These are phyloP conservation scores for Pterocles gutturalis DNA, from an alignment of 2,113 vertebrate genomes.

Conservation along the genomic window DNA sequence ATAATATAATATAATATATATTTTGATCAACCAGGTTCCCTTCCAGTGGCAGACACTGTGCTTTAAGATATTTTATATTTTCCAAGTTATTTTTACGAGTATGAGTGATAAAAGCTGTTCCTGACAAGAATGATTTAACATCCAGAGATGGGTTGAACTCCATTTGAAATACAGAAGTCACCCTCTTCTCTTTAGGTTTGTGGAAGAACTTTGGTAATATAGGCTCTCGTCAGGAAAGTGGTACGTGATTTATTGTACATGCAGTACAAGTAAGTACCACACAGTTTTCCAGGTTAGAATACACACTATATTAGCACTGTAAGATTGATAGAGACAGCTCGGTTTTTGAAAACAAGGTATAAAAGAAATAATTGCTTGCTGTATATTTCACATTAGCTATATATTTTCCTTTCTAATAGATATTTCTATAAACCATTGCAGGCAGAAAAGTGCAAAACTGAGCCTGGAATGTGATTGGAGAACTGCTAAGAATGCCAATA, in stretches of 20 bases:
- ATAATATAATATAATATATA: background rate
- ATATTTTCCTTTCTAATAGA: background rate
- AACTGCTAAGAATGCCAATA: background rate
- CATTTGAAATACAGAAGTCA: background rate
- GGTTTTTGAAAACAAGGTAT: background rate
- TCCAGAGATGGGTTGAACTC: background rate
- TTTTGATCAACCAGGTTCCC: background rate
- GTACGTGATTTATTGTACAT: background rate
- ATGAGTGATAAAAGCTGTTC: background rate
- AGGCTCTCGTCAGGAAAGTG: background rate
- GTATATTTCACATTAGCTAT: background rate
- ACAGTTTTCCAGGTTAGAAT: background rate
- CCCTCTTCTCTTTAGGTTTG: background rate
- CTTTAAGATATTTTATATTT: background rate
- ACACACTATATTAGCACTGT: background rate
- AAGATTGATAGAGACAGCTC: background rate
- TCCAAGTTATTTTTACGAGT: background rate
- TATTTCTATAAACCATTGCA: background rate
- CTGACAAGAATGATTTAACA: background rate
- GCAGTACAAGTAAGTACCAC: background rate
- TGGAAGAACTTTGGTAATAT: background rate
- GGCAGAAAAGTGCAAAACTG: background rate
- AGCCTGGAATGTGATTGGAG: background rate
- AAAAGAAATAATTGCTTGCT: background rate
- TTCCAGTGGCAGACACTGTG: background rate